Percentiles rank a stretch among this genome's conserved stretches.
These are phyloP conservation scores for Amiota communis DNA, from an alignment of 2,888 invertebrate species.

Conservation along the genomic window DNA sequence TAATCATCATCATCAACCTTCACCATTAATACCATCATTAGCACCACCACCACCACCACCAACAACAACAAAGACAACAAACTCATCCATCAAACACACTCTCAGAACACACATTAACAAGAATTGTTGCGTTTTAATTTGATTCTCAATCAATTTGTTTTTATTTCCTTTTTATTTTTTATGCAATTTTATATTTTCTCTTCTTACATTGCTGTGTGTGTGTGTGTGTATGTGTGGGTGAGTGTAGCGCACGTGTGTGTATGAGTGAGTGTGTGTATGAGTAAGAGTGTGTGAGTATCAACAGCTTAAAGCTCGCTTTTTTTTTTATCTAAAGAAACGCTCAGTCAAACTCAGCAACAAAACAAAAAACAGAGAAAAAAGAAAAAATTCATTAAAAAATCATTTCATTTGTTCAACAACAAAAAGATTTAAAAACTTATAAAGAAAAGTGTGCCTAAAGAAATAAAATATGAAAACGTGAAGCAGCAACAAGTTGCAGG, in stretches of 20 bases:
- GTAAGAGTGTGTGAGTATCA: background rate
- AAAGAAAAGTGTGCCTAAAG: constrained; percentile 4
- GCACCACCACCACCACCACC: no score
- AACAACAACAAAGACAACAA: background rate
- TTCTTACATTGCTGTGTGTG: background rate
- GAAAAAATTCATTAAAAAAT: constrained; percentile 13
- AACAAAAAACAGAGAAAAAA: background rate
- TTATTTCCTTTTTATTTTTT: background rate
- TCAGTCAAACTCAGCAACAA: constrained; percentile 15
- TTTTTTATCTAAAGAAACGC: background rate
- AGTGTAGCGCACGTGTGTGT: background rate
- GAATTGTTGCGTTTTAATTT: constrained; percentile 4
- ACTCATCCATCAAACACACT: background rate
- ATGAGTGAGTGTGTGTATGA: background rate
- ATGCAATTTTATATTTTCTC: background rate
- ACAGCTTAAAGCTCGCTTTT: no score
- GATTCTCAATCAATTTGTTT: background rate
- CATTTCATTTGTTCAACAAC: background rate
- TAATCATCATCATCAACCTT: background rate
- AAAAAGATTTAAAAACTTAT: no score
- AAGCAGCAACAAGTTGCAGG: constrained; percentile 3
- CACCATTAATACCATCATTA: no score
- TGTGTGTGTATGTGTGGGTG: background rate
- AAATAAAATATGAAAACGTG: constrained; percentile 38
- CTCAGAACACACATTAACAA: background rate